phyloP scores from a whole-genome alignment of 2,797 vertebrate genomes.

The Rhinoraja longicauda region DNA sequence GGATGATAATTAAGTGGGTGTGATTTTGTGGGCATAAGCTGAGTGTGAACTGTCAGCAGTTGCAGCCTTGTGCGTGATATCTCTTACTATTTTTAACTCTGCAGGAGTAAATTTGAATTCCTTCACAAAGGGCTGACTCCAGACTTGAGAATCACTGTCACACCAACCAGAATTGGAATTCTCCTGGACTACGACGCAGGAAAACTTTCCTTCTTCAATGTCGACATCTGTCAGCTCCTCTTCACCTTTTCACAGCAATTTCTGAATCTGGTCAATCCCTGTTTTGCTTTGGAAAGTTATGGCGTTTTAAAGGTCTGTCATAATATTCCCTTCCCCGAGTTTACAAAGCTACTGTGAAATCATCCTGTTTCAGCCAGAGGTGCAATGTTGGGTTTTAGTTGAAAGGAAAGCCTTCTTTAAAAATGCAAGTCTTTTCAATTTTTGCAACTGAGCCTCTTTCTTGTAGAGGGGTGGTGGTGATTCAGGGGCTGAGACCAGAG shows the following conservation, averaged over 20 bases:
- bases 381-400: background rate
- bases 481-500: too few relatives aligned
- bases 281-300: conserved; percentile 80
- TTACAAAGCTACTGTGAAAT: conserved; percentile 47
- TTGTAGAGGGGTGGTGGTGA: too few relatives aligned
- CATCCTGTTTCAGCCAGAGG: too few relatives aligned
- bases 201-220: conserved; percentile 80
- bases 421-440: background rate
- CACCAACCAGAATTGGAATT: conserved; percentile 71
- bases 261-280: conserved; percentile 72
- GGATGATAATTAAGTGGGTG: too few relatives aligned
- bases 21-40: background rate
- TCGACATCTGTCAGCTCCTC: conserved; percentile 74
- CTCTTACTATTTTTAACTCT: conserved; percentile 41
- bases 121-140: conserved; percentile 75
- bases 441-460: too few relatives aligned
- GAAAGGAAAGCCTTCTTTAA: background rate
- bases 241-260: conserved; percentile 71
- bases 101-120: conserved; percentile 84
- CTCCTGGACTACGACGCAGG: conserved; percentile 73
- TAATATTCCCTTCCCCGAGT: conserved; percentile 59
- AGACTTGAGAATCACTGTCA: conserved; percentile 77
- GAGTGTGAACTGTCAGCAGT: background rate
- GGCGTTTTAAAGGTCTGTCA: conserved; percentile 70
- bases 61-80: background rate